Evolutionary conservation across 2,888 invertebrate genomes (phyloP), one percentile per base, ranked within the genome.

Genomic region (Unio delphinus): DNA sequence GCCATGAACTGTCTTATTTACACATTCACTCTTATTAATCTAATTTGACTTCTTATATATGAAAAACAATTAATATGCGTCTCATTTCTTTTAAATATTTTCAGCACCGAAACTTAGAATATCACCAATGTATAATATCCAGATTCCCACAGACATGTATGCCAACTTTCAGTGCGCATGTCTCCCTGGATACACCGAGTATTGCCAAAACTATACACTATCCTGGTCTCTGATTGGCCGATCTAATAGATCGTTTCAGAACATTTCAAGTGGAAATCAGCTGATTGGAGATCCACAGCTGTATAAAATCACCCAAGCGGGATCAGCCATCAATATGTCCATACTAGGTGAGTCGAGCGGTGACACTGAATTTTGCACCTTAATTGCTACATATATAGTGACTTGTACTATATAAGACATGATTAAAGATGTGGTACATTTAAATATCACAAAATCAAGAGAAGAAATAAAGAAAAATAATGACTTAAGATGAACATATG

Each of bases 151-250:
- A 4, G 71, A 76, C 60, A 67, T 73, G 28, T 62, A 64, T 8
- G 75, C 71, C 4, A 60, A 70, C 34, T 76, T 76, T 63, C 65
- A 64, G 64, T 76, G 75, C 60, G 67, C 45, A 56, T 76, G 75
- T 64, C 64, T 65, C 20, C 30, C 66, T 11, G 60, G 54, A n/a
- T 58, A 72, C n/a, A 65, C 65, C 17, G 65, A 28, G 30, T 45
- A 64, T 54, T 74, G 74, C 58, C 61, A 67, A 0, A 55, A 62
- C 34, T 60, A 76, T 56, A 57, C 67, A 15, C 63, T 76, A 34
- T 70, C 63, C 1, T 76, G 75, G 75, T 67, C 75, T 4, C 57
- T 69, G 56, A 63, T 55, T 15, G 68, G 71, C 45, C 58, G 58
- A 45, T 57, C 65, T 18, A 67, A 72, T 15, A 65, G 72, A 57